A percentile compares a stretch with the other conserved stretches of the same genome.
Conservation (phyloP, 2,113 vertebrate species). For the Ornithorhynchus anatinus region DNA sequence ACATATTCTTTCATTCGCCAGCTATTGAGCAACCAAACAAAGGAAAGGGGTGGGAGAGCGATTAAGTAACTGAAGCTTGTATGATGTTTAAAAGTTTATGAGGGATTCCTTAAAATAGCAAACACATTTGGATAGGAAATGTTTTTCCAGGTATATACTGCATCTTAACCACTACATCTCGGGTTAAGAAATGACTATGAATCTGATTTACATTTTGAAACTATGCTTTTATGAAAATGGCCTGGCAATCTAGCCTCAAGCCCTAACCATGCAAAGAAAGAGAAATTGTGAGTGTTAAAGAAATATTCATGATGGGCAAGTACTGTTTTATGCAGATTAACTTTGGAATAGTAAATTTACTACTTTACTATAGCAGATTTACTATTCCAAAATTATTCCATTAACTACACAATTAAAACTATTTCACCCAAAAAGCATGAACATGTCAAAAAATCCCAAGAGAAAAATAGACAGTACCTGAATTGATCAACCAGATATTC, state of each 20-base stretch:
- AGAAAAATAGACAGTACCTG: not conserved
- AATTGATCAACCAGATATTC: not conserved
- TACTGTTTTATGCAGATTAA: not conserved
- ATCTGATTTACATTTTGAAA: not conserved
- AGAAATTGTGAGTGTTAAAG: not conserved
- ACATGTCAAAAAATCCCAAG: too few relatives aligned
- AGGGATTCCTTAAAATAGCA: not conserved
- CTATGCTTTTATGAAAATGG: not conserved
- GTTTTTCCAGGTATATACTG: not conserved
- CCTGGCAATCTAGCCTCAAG: not conserved
- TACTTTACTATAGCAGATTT: too few relatives aligned
- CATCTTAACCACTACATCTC: not conserved
- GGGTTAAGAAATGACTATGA: not conserved
- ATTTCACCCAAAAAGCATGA: too few relatives aligned
- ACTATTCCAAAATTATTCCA: not conserved
- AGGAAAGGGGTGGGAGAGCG: not conserved
- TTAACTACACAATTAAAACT: not conserved
- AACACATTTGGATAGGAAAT: not conserved
- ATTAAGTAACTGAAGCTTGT: not conserved
- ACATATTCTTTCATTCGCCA: not conserved
- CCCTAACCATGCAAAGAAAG: not conserved
- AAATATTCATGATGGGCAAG: not conserved
- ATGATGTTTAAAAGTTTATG: not conserved
- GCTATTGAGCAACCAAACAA: not conserved
- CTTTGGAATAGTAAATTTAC: too few relatives aligned